Evolutionary conservation across 2,888 invertebrate species (phyloP).

Genomic region (Ennomos fuscantarius): DNA sequence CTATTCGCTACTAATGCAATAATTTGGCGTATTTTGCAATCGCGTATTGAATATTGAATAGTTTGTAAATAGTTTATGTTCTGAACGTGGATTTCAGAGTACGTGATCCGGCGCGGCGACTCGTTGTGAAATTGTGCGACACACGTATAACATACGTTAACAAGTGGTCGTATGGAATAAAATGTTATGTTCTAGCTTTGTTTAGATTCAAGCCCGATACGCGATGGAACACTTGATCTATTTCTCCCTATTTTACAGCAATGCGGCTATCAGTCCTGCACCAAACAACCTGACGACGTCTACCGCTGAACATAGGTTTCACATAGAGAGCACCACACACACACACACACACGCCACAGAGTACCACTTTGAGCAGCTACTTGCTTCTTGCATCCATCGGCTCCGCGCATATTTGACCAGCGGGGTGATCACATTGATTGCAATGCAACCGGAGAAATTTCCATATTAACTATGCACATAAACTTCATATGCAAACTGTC

Average conservation of each 20-base stretch:
- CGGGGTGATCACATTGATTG: no score
- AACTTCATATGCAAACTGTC: no score
- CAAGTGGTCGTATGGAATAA: slow-evolving; percentile 76
- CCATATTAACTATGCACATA: no score
- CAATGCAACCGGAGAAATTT: no score
- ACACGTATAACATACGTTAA: slow-evolving; percentile 75
- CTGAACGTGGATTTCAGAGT: slow-evolving; percentile 79
- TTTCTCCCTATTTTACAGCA: slow-evolving; percentile 36
- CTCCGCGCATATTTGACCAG: no score
- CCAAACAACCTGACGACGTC: no score
- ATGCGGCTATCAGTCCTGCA: slow-evolving; percentile 9
- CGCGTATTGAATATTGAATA: slow-evolving; percentile 84
- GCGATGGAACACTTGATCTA: slow-evolving; percentile 60
- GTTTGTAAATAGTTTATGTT: slow-evolving; percentile 84
- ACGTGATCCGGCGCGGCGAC: slow-evolving; percentile 74
- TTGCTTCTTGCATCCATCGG: no score
- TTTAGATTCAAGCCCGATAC: slow-evolving; percentile 71
- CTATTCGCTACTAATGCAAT: slow-evolving; percentile 84
- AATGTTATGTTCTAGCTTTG: slow-evolving; percentile 71
- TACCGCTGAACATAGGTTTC: no score
- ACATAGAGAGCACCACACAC: no score
- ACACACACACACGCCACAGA: no score
- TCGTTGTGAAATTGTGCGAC: slow-evolving; percentile 78
- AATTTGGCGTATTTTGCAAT: slow-evolving; percentile 85
- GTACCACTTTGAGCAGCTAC: no score